phyloP scores from a whole-genome alignment of 2,888 invertebrate species.

The Pristionchus exspectatus region DNA sequence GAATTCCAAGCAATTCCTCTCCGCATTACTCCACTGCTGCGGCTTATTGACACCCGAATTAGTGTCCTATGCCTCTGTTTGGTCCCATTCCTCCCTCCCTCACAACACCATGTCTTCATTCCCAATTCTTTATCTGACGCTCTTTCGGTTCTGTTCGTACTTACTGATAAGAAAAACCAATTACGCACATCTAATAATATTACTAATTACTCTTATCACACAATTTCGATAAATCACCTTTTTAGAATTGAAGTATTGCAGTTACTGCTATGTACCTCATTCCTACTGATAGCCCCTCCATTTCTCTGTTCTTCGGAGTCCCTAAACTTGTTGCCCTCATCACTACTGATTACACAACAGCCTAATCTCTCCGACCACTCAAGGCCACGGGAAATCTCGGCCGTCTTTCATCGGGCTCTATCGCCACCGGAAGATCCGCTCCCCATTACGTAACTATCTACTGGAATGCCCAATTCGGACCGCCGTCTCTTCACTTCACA shows the following conservation, averaged over 20 bases:
- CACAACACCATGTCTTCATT: not conserved
- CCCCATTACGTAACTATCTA: not conserved
- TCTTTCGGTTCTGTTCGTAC: too few species aligned
- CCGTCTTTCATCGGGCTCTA: not conserved
- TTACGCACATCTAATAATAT: too few species aligned
- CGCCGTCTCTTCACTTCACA: too few species aligned
- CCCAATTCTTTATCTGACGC: too few species aligned
- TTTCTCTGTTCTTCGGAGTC: not conserved
- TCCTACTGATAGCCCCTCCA: not conserved
- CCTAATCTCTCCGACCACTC: not conserved
- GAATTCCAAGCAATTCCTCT: conserved; percentile 19
- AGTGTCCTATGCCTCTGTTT: not conserved
- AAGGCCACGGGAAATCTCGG: conserved; percentile 13
- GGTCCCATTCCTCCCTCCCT: not conserved
- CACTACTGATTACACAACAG: conserved; percentile 8
- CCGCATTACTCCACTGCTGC: not conserved
- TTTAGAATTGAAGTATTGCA: too few species aligned
- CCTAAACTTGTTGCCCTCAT: not conserved
- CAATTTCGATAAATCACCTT: too few species aligned
- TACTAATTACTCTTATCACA: too few species aligned
- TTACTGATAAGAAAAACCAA: too few species aligned
- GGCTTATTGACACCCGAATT: conserved; percentile 45
- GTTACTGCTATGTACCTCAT: too few species aligned
- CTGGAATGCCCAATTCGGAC: too few species aligned
- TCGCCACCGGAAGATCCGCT: conserved; percentile 23